phyloP scores from a whole-genome alignment of 2,797 vertebrate species.

The Gastrophryne carolinensis region DNA sequence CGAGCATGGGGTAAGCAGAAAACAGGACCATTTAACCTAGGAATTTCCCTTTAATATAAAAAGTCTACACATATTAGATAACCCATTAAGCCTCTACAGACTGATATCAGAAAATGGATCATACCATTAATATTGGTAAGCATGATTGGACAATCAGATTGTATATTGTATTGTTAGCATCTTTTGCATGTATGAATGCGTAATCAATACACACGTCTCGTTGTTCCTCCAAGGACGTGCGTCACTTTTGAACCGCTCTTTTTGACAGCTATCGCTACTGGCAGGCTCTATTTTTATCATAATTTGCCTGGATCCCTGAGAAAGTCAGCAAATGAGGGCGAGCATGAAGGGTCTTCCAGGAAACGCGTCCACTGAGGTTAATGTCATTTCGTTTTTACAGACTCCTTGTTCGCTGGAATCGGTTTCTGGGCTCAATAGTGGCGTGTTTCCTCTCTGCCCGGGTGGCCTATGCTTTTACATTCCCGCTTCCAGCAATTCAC shows the following conservation, averaged over 20 bases:
- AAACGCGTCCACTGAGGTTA: neutral
- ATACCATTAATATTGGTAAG: no score
- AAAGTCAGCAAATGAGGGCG: neutral
- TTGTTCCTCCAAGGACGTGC: no score
- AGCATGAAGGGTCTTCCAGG: neutral
- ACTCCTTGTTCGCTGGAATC: neutral
- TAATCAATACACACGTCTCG: no score
- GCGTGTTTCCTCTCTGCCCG: neutral
- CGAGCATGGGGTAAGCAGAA: no score
- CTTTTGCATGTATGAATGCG: no score
- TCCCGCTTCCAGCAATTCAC: conserved; percentile 1
- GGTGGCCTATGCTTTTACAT: neutral
- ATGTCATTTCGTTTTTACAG: neutral
- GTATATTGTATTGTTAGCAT: no score
- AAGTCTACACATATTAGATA: no score
- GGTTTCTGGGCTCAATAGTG: neutral
- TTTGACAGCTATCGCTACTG: neutral
- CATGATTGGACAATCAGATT: no score
- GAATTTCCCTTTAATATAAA: no score
- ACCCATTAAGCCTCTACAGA: no score
- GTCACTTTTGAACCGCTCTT: neutral
- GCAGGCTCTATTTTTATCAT: conserved; percentile 8
- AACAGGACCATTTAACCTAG: no score
- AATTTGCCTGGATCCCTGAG: neutral
- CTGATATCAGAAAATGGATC: no score